A percentile compares a stretch with the other conserved stretches of the same genome.
phyloP scores from a whole-genome alignment of 2,888 invertebrate genomes.

The Sinodicranocentrus sp. region DNA sequence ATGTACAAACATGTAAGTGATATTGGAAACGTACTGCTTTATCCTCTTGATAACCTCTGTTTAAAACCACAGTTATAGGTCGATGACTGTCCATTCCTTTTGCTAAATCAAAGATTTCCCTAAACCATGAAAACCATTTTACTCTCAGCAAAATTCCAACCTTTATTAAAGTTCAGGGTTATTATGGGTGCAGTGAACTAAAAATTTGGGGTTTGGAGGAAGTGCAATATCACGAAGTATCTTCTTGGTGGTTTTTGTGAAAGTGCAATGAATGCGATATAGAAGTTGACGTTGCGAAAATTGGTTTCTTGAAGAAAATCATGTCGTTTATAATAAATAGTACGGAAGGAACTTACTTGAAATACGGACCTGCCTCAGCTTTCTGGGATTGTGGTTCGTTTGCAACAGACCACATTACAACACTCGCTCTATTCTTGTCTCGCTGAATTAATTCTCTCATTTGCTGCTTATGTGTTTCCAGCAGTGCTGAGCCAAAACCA shows the following conservation, averaged over 20 bases:
- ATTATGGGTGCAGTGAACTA: too few species aligned
- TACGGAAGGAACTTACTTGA: slow-evolving; percentile 82
- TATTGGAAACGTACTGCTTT: slow-evolving; percentile 70
- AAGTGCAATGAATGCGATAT: too few species aligned
- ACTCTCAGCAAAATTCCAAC: slow-evolving; percentile 62
- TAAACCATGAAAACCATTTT: slow-evolving; percentile 17
- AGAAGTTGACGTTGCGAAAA: too few species aligned
- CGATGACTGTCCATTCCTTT: slow-evolving; percentile 67
- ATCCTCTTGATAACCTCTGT: slow-evolving; percentile 60
- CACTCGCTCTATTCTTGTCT: slow-evolving; percentile 96
- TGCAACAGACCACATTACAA: slow-evolving; percentile 97
- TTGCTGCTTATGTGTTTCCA: slow-evolving; percentile 90
- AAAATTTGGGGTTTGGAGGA: too few species aligned
- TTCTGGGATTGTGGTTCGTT: slow-evolving; percentile 92
- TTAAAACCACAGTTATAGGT: slow-evolving; percentile 63
- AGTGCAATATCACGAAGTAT: too few species aligned
- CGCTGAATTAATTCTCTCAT: slow-evolving; percentile 91
- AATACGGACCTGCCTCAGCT: slow-evolving; percentile 87
- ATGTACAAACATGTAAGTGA: slow-evolving; percentile 12
- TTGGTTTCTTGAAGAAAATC: too few species aligned
- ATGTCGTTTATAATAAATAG: too few species aligned
- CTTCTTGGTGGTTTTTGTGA: too few species aligned
- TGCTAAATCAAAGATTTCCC: slow-evolving; percentile 67
- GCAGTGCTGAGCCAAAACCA: slow-evolving; percentile 78
- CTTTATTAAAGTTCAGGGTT: too few species aligned